Conservation (phyloP, 2,888 invertebrate genomes). For the Deilephila elpenor region DNA sequence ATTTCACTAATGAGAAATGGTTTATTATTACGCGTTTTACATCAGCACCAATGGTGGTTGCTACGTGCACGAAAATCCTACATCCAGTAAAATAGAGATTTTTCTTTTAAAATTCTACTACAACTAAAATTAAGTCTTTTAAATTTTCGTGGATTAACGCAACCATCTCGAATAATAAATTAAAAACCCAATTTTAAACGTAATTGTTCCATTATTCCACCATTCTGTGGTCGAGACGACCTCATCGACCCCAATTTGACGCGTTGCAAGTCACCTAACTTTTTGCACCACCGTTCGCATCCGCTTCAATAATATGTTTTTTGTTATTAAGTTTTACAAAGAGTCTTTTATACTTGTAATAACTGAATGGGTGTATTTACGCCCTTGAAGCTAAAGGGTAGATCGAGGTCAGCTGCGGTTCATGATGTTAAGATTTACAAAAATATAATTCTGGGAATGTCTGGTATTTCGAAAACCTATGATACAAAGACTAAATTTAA, state of each 20-base stretch:
- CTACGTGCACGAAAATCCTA: too few relatives aligned
- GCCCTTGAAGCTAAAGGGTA: slow-evolving; percentile 2
- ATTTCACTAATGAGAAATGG: too few relatives aligned
- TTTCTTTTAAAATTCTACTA: too few relatives aligned
- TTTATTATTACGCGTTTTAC: too few relatives aligned
- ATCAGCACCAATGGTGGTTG: too few relatives aligned
- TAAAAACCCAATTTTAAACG: not conserved
- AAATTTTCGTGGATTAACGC: not conserved
- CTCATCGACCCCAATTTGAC: slow-evolving; percentile 44
- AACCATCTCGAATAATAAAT: not conserved
- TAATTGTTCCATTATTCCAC: slow-evolving; percentile 24
- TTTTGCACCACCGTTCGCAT: slow-evolving; percentile 42
- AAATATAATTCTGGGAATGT: too few relatives aligned
- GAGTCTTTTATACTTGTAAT: slow-evolving; percentile 15
- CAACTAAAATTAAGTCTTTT: not conserved
- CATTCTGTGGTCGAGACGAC: slow-evolving; percentile 4
- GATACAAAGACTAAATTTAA: too few relatives aligned
- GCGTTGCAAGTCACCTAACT: slow-evolving; percentile 52
- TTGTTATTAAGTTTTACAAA: slow-evolving; percentile 21
- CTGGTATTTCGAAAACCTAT: too few relatives aligned
- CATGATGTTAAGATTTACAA: not conserved
- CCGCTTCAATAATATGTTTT: slow-evolving; percentile 25
- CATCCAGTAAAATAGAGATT: too few relatives aligned
- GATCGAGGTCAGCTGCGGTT: not conserved
- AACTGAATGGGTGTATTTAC: not conserved